phyloP scores from a whole-genome alignment of 2,888 invertebrate genomes.

The Philhelius pedissequus region DNA sequence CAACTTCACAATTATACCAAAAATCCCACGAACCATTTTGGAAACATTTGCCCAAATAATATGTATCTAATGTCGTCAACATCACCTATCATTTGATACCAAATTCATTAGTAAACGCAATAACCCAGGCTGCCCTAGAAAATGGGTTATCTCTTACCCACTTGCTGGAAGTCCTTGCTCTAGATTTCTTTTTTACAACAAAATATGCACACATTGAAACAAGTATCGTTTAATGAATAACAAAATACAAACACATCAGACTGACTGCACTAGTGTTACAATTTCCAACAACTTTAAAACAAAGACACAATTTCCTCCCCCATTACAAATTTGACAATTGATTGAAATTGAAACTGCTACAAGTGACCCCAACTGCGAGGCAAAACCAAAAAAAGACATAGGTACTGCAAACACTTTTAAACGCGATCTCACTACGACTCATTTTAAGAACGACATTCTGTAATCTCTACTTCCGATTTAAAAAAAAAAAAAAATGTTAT shows the following conservation, averaged over 20 bases:
- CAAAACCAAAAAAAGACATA: slow-evolving; percentile 36
- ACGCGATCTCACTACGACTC: slow-evolving; percentile 45
- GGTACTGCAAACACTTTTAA: slow-evolving; percentile 12
- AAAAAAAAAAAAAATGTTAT: neutral
- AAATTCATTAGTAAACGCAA: too few relatives aligned
- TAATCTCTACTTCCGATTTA: slow-evolving; percentile 61
- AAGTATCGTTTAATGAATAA: neutral
- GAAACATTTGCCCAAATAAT: too few relatives aligned
- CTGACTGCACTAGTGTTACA: neutral
- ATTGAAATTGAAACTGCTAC: slow-evolving; percentile 62
- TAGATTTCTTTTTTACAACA: neutral
- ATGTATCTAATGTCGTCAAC: too few relatives aligned
- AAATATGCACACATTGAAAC: too few relatives aligned
- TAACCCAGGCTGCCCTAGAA: too few relatives aligned
- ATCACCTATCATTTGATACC: too few relatives aligned
- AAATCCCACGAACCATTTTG: too few relatives aligned
- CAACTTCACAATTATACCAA: too few relatives aligned
- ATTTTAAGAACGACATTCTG: slow-evolving; percentile 39
- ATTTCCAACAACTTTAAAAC: slow-evolving; percentile 34
- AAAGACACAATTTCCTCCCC: slow-evolving; percentile 45
- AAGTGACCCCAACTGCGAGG: slow-evolving; percentile 54
- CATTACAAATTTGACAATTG: slow-evolving; percentile 36
- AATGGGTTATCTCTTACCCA: too few relatives aligned
- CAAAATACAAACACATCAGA: neutral
- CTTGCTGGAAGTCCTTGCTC: too few relatives aligned